These are phyloP conservation scores for Acleris literana DNA, from an alignment of 2,888 invertebrate genomes.

Conservation along the genomic window DNA sequence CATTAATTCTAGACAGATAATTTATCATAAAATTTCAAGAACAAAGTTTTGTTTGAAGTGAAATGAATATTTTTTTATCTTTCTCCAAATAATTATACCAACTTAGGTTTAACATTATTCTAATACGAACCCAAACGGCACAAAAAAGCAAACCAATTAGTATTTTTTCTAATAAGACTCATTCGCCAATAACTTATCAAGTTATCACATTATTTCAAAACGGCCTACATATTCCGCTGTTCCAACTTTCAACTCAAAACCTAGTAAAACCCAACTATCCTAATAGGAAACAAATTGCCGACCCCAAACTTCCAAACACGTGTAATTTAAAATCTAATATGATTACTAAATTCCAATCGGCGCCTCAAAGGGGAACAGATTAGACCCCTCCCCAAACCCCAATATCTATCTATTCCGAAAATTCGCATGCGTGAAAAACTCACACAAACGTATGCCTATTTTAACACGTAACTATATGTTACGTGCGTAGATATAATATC, in stretches of 20 bases:
- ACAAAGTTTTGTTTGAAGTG: too few species aligned
- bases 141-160: too few species aligned
- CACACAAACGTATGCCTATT: slow-evolving; percentile 71
- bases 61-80: too few species aligned
- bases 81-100: too few species aligned
- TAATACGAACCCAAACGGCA: too few species aligned
- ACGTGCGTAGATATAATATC: slow-evolving; percentile 65
- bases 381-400: slow-evolving; percentile 76
- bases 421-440: slow-evolving; percentile 81
- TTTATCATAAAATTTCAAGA: too few species aligned
- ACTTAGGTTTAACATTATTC: too few species aligned
- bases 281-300: slow-evolving; percentile 77
- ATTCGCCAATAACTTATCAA: too few species aligned
- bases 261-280: slow-evolving; percentile 51
- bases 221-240: not conserved
- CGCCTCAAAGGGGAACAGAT: slow-evolving; percentile 80
- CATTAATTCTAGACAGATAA: too few species aligned
- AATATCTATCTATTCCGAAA: slow-evolving; percentile 71
- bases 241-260: not conserved
- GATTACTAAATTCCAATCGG: slow-evolving; percentile 83
- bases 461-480: slow-evolving; percentile 55
- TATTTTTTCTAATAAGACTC: too few species aligned
- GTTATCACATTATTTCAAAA: too few species aligned
- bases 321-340: slow-evolving; percentile 83
- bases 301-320: slow-evolving; percentile 71